Conservation (phyloP, 2,797 vertebrate genomes). For the Sternarchorhynchus goeldii region DNA sequence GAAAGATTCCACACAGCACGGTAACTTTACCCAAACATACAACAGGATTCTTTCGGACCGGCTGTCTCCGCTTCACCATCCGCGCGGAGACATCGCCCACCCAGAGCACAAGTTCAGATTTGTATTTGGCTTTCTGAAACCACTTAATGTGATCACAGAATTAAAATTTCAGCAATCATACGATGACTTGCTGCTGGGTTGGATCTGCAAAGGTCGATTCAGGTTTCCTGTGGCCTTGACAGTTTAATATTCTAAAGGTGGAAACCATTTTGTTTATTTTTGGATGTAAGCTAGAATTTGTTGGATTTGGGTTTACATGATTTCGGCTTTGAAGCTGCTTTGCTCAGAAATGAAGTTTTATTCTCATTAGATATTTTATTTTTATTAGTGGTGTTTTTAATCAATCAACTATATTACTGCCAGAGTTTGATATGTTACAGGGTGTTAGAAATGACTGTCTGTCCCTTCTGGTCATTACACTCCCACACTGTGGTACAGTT, state of each 20-base stretch:
- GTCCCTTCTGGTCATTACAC: too few relatives aligned
- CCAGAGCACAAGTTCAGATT: conserved; percentile 67
- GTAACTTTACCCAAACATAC: conserved; percentile 67
- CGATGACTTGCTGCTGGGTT: conserved; percentile 63
- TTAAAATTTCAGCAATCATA: conserved; percentile 77
- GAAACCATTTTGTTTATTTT: conserved; percentile 18
- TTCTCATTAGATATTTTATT: background rate
- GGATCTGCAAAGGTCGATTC: conserved; percentile 57
- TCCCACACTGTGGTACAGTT: too few relatives aligned
- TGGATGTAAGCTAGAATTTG: background rate
- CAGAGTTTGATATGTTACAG: too few relatives aligned
- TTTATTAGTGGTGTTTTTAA: background rate
- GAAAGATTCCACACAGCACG: conserved; percentile 53
- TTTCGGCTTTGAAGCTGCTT: background rate
- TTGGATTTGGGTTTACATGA: background rate
- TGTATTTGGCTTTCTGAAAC: conserved; percentile 69
- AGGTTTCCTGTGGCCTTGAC: conserved; percentile 62
- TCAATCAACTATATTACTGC: too few relatives aligned
- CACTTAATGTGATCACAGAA: conserved; percentile 77
- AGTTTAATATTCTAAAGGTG: conserved; percentile 18
- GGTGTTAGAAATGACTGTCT: too few relatives aligned
- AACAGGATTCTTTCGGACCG: conserved; percentile 55
- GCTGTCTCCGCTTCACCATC: conserved; percentile 63
- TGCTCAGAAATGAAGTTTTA: background rate
- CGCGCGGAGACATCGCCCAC: conserved; percentile 65